A percentile compares a stretch with the other conserved stretches of the same genome.
These are phyloP conservation scores for Chascanopsetta lugubris DNA, from an alignment of 2,113 vertebrate species.

Conservation along the genomic window DNA sequence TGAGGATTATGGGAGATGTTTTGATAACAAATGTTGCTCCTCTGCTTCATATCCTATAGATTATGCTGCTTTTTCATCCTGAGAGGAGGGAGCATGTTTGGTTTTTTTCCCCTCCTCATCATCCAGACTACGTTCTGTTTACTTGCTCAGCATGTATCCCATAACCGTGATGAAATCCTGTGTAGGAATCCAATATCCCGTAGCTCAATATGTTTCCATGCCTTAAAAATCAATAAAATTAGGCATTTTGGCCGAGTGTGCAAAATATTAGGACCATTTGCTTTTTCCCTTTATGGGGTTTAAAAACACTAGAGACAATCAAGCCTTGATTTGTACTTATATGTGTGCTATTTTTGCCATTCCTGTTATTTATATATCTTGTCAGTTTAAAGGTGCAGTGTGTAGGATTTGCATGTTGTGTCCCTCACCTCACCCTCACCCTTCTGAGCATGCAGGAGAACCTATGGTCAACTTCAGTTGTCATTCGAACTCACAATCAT, in stretches of 20 bases:
- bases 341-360: no score
- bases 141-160: slow-evolving; percentile 42
- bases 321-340: no score
- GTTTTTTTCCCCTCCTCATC: slow-evolving; percentile 19
- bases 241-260: slow-evolving; percentile 33
- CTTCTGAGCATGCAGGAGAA: no score
- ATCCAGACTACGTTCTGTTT: slow-evolving; percentile 8
- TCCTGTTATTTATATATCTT: no score
- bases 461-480: no score
- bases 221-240: slow-evolving; percentile 65
- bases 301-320: slow-evolving; percentile 35
- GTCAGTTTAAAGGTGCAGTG: no score
- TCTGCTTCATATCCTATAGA: background rate
- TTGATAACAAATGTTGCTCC: background rate
- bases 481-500: no score
- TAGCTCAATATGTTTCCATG: slow-evolving; percentile 34
- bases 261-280: slow-evolving; percentile 38
- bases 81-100: slow-evolving; percentile 6
- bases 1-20: background rate
- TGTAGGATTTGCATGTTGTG: no score
- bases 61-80: background rate
- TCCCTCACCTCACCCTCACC: no score
- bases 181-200: slow-evolving; percentile 46
- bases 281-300: slow-evolving; percentile 22
- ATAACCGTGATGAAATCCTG: slow-evolving; percentile 41